phyloP scores from a whole-genome alignment of 1,140 invertebrate species.

The Neomicropteryx cornuta region DNA sequence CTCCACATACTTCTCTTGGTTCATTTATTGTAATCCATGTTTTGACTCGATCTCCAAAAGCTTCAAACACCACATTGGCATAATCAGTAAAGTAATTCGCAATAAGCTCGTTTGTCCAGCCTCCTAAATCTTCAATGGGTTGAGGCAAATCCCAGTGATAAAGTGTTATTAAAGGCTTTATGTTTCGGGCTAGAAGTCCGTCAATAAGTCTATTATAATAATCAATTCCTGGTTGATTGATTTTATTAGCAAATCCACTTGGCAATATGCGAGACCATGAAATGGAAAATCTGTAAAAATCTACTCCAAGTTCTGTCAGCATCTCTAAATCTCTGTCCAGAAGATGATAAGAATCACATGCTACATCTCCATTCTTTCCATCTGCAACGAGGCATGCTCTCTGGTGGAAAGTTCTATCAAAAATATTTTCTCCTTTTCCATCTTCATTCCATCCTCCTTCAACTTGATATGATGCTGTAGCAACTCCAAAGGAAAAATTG shows the following conservation, averaged over 20 bases:
- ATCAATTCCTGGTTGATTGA: no score
- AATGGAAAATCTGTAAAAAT: constrained; percentile 39
- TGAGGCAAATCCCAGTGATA: constrained; percentile 10
- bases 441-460: no score
- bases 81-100: constrained; percentile 22
- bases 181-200: constrained; percentile 23
- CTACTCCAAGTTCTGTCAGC: constrained; percentile 24
- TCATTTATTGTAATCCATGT: no score
- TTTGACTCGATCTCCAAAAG: constrained; percentile 26
- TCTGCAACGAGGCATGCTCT: no score
- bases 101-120: constrained; percentile 12
- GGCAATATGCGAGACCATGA: constrained; percentile 39
- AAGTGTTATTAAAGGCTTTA: constrained; percentile 31
- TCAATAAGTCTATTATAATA: no score
- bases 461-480: no score
- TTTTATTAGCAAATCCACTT: constrained; percentile 22
- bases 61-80: constrained; percentile 17
- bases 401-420: no score
- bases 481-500: no score
- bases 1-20: no score
- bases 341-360: no score
- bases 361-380: no score
- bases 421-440: no score
- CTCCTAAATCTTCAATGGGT: constrained; percentile 7
- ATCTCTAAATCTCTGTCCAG: constrained; percentile 30